Evolutionary conservation across 2,888 invertebrate genomes (phyloP), one percentile per base, ranked within the genome.

Genomic region (Philhelius pedissequus): DNA sequence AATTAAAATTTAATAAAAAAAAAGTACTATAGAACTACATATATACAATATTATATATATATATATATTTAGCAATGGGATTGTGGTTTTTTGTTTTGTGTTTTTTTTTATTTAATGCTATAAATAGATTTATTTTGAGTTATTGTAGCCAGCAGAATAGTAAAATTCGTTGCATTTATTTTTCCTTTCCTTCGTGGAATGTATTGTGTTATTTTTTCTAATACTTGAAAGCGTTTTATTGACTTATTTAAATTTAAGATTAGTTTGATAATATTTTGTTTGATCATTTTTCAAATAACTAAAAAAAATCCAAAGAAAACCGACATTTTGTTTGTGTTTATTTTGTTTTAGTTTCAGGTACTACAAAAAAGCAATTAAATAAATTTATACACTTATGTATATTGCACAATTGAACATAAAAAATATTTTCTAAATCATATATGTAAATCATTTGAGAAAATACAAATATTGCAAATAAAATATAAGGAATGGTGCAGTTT

Each of bases 301-400:
- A 38, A 22, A 9, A 50, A 40, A 40, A 11, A 32, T 18, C 15
- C 32, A 22, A 58, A 40, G 27, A 64, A 50, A 75, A 50, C 7
- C n/a, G 56, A 74, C 30, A 30, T 15, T 52, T 56, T 58, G 32
- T 71, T 66, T 64, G 22, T 48, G 20, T 45, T 45, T 20, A 20
- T 20, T 45, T 45, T 52, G n/a, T 35, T 45, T 71, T 64, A 64
- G 38, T 71, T 56, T 84, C 84, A 84, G 84, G 84, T 84, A 80
- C 84, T 76, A 80, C 80, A 68, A 84, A 66, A n/a, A 80, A 79
- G 83, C 79, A 83, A 76, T 71, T 75, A 62, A 80, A 70, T 62
- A 66, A 76, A 75, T 76, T 58, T 45, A 74, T 50, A 69, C 40
- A 75, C 32, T 60, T 76, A 66, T n/a, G n/a, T n/a, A n/a, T 84